These are phyloP conservation scores for Himalopsyche japonica DNA, from an alignment of 2,888 invertebrate genomes.

Conservation along the genomic window DNA sequence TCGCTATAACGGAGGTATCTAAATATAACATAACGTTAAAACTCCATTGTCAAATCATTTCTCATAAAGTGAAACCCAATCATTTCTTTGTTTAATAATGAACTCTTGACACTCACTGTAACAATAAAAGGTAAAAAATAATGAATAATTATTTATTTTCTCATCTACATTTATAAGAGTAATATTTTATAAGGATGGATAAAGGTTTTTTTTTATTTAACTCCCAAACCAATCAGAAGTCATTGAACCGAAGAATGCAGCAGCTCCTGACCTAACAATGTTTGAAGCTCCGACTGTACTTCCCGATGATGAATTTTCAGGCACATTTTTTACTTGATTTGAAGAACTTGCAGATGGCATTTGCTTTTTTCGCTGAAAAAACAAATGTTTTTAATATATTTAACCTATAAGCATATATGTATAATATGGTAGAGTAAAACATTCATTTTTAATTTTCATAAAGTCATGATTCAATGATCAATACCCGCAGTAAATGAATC, in stretches of 20 bases:
- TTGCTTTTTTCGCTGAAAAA: constrained; percentile 56
- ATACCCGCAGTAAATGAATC: too few relatives aligned
- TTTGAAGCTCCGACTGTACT: constrained; percentile 51
- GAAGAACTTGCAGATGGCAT: constrained; percentile 51
- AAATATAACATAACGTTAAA: too few relatives aligned
- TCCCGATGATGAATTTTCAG: neutral
- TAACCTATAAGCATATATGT: neutral
- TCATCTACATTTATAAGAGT: neutral
- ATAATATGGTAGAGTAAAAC: too few relatives aligned
- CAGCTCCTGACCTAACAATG: constrained; percentile 69
- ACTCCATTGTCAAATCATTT: too few relatives aligned
- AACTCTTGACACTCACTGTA: too few relatives aligned
- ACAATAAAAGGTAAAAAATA: neutral
- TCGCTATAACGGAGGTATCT: too few relatives aligned
- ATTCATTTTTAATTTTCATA: too few relatives aligned
- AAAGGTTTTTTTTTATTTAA: neutral
- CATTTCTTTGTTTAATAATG: too few relatives aligned
- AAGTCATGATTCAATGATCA: too few relatives aligned
- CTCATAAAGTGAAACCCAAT: too few relatives aligned
- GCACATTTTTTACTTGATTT: constrained; percentile 45
- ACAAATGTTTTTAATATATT: constrained; percentile 4
- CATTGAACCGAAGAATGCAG: constrained; percentile 81
- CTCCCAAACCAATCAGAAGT: constrained; percentile 79
- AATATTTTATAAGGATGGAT: neutral
- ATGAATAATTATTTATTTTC: neutral